phyloP scores from a whole-genome alignment of 1,140 invertebrate genomes.

The Drosophila fuyamai region DNA sequence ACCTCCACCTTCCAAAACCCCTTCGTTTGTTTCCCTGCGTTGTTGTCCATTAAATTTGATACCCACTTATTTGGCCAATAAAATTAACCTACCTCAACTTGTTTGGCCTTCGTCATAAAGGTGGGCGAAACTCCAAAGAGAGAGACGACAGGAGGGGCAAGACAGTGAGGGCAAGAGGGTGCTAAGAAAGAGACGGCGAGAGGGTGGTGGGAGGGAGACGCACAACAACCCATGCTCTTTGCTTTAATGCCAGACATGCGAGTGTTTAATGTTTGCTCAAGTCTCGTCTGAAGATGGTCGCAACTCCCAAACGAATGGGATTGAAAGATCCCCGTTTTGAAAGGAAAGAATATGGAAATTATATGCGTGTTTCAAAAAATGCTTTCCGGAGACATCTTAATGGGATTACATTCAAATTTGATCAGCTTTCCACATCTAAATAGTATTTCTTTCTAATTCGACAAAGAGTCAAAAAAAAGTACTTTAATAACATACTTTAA shows the following conservation, averaged over 20 bases:
- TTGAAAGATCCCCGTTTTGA: not conserved
- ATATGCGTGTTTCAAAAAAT: not conserved
- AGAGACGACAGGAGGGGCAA: not conserved
- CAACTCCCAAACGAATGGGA: not conserved
- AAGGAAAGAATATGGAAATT: not conserved
- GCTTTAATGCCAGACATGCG: slow-evolving; percentile 41
- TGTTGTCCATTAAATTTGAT: slow-evolving; percentile 79
- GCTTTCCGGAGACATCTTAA: too few relatives aligned
- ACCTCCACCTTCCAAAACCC: too few relatives aligned
- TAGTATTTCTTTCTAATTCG: too few relatives aligned
- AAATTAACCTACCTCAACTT: slow-evolving; percentile 83
- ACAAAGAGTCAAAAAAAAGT: too few relatives aligned
- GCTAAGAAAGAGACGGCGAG: not conserved
- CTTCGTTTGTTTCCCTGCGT: slow-evolving; percentile 28
- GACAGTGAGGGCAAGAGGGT: not conserved
- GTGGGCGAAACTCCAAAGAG: slow-evolving; percentile 5
- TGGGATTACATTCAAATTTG: too few relatives aligned
- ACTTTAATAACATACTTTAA: too few relatives aligned
- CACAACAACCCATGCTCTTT: slow-evolving; percentile 5
- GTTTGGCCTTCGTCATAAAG: slow-evolving; percentile 54
- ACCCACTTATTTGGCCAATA: slow-evolving; percentile 83
- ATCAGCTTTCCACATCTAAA: too few relatives aligned
- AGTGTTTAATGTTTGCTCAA: slow-evolving; percentile 35
- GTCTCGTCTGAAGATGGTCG: slow-evolving; percentile 9
- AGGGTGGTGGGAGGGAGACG: not conserved